phyloP scores from a whole-genome alignment of 2,113 vertebrate species.

The Clarias batrachus region DNA sequence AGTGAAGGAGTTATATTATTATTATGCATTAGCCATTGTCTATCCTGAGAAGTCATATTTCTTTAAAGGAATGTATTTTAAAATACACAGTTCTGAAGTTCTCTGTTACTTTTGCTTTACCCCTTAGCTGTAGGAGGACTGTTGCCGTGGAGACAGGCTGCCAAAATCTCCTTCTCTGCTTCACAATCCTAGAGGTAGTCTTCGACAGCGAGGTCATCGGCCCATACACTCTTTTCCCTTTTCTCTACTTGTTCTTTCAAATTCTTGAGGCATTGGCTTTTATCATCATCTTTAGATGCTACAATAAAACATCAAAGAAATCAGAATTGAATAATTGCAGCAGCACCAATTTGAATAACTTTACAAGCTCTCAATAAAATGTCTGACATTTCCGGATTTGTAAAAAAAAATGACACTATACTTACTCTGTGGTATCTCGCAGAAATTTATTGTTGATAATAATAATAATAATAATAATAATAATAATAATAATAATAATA shows the following conservation, averaged over 20 bases:
- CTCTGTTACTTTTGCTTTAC: constrained; percentile 42
- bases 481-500: too few relatives aligned
- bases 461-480: too few relatives aligned
- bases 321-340: neutral
- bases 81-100: neutral
- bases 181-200: constrained; percentile 71
- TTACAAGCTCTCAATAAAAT: too few relatives aligned
- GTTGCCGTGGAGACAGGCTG: constrained; percentile 80
- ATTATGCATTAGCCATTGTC: too few relatives aligned
- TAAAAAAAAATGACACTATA: too few relatives aligned
- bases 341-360: neutral
- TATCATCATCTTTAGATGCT: constrained; percentile 63
- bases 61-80: too few relatives aligned
- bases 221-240: constrained; percentile 76
- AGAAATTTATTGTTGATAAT: too few relatives aligned
- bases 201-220: constrained; percentile 70
- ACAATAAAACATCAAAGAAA: constrained; percentile 49
- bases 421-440: too few relatives aligned
- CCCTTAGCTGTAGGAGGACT: constrained; percentile 69
- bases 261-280: constrained; percentile 69
- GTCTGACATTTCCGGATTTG: too few relatives aligned
- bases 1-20: too few relatives aligned
- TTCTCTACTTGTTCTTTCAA: constrained; percentile 74
- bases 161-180: constrained; percentile 79
- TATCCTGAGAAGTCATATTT: too few relatives aligned